Evolutionary conservation across 2,888 invertebrate genomes (phyloP).

Genomic region (Drosophila mercatorum): DNA sequence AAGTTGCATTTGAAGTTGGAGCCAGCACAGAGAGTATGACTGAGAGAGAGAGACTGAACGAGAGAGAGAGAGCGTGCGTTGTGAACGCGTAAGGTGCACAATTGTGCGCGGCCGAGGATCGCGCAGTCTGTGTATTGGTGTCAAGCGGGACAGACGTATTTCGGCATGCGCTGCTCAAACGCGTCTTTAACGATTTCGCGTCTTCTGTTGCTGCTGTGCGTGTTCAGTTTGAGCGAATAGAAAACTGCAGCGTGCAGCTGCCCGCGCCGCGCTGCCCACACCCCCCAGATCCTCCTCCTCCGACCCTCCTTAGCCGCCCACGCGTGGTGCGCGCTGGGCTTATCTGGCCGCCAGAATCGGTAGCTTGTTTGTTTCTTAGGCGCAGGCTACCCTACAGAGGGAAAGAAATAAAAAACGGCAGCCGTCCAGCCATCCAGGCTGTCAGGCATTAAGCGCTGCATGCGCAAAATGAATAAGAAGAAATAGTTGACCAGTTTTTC

Average conservation of each 20-base stretch:
- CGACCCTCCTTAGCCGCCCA: constrained; percentile 20
- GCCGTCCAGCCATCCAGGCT: constrained; percentile 34
- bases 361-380: constrained; percentile 48
- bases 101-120: constrained; percentile 41
- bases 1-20: constrained; percentile 56
- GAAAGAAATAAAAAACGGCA: constrained; percentile 42
- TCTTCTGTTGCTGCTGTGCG: constrained; percentile 21
- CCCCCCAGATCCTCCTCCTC: background rate
- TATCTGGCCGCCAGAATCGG: constrained; percentile 59
- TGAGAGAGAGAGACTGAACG: constrained; percentile 1
- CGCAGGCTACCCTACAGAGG: constrained; percentile 56
- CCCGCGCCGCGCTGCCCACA: background rate
- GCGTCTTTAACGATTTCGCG: constrained; percentile 26
- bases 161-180: constrained; percentile 32
- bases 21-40: constrained; percentile 11
- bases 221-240: constrained; percentile 28
- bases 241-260: constrained; percentile 42
- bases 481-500: constrained; percentile 36
- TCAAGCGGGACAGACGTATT: constrained; percentile 53
- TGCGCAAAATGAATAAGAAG: constrained; percentile 34
- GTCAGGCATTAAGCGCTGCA: constrained; percentile 48
- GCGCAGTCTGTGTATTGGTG: constrained; percentile 62
- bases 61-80: constrained; percentile 22
- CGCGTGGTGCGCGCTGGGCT: constrained; percentile 46
- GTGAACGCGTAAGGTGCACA: constrained; percentile 32